phyloP scores from a whole-genome alignment of 2,888 invertebrate species.

The Apomyelois bistriatella region DNA sequence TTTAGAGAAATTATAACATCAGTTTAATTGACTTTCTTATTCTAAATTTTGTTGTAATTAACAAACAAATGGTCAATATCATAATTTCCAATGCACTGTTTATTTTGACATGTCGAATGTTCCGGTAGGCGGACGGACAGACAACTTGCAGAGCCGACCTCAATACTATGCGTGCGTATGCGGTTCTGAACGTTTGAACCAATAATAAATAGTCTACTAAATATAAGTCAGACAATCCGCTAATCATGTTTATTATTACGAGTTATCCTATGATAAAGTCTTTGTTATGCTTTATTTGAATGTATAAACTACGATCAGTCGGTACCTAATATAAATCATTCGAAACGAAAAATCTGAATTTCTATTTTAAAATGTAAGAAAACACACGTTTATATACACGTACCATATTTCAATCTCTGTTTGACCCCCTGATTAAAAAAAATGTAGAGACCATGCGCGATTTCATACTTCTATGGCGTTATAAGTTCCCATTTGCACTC shows the following conservation, averaged over 20 bases:
- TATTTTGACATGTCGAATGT: constrained; percentile 57
- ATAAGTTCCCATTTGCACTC: no score
- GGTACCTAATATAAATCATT: no score
- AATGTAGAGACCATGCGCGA: no score
- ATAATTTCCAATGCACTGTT: constrained; percentile 47
- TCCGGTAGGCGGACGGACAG: constrained; percentile 39
- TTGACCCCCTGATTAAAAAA: no score
- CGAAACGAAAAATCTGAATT: no score
- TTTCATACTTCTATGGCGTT: no score
- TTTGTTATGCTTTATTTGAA: no score
- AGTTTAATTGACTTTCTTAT: neutral
- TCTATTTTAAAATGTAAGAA: no score
- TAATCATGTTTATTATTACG: neutral
- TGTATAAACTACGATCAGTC: no score
- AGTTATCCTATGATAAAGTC: no score
- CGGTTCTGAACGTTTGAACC: neutral
- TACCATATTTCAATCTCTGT: no score
- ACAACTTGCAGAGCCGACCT: constrained; percentile 51
- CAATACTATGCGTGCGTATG: constrained; percentile 29
- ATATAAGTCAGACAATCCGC: neutral
- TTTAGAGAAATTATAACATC: neutral
- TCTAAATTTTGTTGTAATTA: neutral
- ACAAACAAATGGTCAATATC: constrained; percentile 39
- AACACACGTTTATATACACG: no score
- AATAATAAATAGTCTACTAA: neutral